Conservation (phyloP, 2,797 vertebrate genomes). For the Coilia nasus region DNA sequence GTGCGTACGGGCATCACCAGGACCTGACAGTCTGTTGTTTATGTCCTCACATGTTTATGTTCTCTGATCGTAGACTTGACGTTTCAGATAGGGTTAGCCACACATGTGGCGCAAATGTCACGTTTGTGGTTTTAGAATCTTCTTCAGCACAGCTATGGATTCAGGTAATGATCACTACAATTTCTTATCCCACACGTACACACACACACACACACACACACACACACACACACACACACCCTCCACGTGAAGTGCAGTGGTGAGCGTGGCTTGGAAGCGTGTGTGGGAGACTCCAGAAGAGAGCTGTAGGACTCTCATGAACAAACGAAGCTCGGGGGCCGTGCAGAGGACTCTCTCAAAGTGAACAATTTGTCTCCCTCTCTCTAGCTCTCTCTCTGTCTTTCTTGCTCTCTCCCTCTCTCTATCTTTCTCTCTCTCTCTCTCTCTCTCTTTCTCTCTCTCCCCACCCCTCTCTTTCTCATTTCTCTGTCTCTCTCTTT, state of each 20-base stretch:
- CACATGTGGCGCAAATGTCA: neutral
- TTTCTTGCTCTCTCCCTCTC: no score
- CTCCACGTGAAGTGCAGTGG: neutral
- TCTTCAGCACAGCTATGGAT: neutral
- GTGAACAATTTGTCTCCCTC: conserved; percentile 54
- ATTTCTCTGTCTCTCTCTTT: neutral
- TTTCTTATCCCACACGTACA: neutral
- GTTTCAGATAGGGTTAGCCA: neutral
- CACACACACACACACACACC: neutral
- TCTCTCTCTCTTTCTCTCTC: neutral
- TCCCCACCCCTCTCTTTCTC: no score
- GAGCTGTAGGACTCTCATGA: conserved; percentile 49
- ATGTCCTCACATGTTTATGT: neutral
- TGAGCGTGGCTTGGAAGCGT: neutral
- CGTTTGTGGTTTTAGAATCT: neutral
- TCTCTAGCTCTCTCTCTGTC: neutral
- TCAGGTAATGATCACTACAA: neutral
- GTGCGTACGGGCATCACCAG: neutral
- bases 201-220: neutral
- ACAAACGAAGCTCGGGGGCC: conserved; percentile 48
- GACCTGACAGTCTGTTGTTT: neutral
- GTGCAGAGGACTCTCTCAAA: conserved; percentile 50
- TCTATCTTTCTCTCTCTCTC: no score
- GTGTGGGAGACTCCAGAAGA: conserved; percentile 49
- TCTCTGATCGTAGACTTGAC: neutral